Base-by-base conservation (phyloP, 2,888 invertebrate species). In the Meteorus cinctellus region DNA sequence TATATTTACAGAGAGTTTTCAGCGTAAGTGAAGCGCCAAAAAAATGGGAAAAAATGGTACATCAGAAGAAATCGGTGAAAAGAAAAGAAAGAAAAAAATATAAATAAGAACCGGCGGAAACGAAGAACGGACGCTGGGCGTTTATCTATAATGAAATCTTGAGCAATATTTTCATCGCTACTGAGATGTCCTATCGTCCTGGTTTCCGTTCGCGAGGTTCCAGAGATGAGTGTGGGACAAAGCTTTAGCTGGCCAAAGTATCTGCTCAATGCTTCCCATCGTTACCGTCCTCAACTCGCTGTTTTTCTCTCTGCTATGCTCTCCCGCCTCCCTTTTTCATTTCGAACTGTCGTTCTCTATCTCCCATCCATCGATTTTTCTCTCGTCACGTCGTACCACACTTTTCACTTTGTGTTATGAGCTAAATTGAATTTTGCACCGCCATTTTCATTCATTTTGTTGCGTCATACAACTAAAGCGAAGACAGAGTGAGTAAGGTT, bases 71-170 rank as follows among this genome's bases (percentile, higher is more conserved):
- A 71, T 63, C 8, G 60, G 4, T 59, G 63, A 60, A 60, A 67
- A 48, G 62, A 67, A 36, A 60, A 59, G 36, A 75, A 75, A 69
- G 68, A 67, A 77, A 80, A 77, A 76, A 76, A 75, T 73, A 55
- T 19, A 55, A 55, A 55, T 55, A 55, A 55, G 55, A 55, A 55
- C 24, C 55, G 55, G 55, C 19, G 19, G 66, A 70, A 73, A 70
- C 77, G 79, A 78, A 76, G 77, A 75, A 74, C 78, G 74, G 76
- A 69, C 75, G 72, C 77, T 74, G 69, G 65, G 67, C 77, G 74
- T 80, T 75, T 83, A 85, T 85, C 84, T 83, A 83, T 85, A 85
- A 84, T 85, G 82, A 85, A 85, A 85, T 84, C 84, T 84, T 73
- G 79, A 74, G 82, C 78, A 82, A 85, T 85, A 85, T 84, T 86